These are phyloP conservation scores for Keiferia lycopersicella DNA, from an alignment of 2,888 invertebrate genomes.

Conservation along the genomic window DNA sequence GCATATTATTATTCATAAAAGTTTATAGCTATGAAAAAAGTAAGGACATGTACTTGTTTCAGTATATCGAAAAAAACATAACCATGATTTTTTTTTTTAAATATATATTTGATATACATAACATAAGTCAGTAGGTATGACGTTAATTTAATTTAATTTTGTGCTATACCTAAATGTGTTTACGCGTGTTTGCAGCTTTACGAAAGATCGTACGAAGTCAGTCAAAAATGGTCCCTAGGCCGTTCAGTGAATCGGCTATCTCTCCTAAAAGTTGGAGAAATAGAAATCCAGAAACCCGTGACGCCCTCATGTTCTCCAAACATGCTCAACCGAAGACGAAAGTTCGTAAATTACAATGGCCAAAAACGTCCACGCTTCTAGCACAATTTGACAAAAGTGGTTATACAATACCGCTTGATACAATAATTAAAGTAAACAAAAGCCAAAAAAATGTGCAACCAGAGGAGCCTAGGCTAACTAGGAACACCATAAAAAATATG, in stretches of 20 bases:
- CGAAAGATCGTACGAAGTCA: constrained; percentile 70
- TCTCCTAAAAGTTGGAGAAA: constrained; percentile 32
- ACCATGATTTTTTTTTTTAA: no score
- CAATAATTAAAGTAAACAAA: constrained; percentile 39
- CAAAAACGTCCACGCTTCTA: constrained; percentile 56
- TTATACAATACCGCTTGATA: constrained; percentile 45
- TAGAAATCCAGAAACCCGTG: constrained; percentile 29
- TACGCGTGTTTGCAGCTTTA: constrained; percentile 54
- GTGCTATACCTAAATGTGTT: no score
- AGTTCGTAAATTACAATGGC: constrained; percentile 51
- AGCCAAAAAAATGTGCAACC: constrained; percentile 31
- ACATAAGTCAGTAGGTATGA: no score
- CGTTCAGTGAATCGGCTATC: constrained; percentile 55
- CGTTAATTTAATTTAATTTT: no score
- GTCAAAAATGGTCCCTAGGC: constrained; percentile 70
- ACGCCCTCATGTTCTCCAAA: constrained; percentile 45
- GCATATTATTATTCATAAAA: constrained; percentile 38
- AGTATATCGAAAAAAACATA: no score
- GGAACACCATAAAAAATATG: constrained; percentile 45
- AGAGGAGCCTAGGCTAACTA: constrained; percentile 48
- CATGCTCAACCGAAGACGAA: constrained; percentile 46
- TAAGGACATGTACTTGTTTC: constrained; percentile 38
- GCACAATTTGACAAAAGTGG: constrained; percentile 46
- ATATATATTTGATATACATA: no score
- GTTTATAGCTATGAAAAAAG: constrained; percentile 61